Percentiles rank a stretch among this genome's conserved stretches.
These are phyloP conservation scores for Chrysocyon brachyurus DNA, from an alignment of 2,797 vertebrate species.

Conservation along the genomic window DNA sequence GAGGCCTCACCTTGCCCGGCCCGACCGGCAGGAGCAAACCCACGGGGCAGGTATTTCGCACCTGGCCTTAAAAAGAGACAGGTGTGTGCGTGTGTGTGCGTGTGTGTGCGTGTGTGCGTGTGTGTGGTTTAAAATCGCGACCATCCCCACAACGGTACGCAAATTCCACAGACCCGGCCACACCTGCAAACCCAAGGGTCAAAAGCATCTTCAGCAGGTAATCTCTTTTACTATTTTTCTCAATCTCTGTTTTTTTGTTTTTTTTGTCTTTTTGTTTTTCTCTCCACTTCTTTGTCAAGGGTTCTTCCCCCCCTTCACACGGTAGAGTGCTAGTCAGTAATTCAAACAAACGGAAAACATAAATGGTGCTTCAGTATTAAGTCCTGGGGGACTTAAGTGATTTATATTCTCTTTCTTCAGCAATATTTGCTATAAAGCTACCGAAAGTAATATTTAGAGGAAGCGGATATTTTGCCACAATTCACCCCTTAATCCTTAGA, in stretches of 20 bases:
- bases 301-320: neutral
- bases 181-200: neutral
- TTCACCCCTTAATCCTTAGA: conserved; percentile 79
- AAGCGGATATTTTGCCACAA: conserved; percentile 81
- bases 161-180: neutral
- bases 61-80: neutral
- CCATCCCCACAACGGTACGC: neutral
- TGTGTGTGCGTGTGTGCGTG: no score
- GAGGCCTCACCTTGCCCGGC: neutral
- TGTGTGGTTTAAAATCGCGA: neutral
- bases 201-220: neutral
- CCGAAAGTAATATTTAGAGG: conserved; percentile 82
- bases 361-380: conserved; percentile 78
- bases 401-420: conserved; percentile 82
- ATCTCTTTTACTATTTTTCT: conserved; percentile 47
- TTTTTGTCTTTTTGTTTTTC: neutral
- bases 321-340: conserved; percentile 72
- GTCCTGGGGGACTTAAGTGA: conserved; percentile 77
- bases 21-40: neutral
- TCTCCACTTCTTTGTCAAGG: conserved; percentile 45
- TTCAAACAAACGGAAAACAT: conserved; percentile 77
- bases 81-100: no score
- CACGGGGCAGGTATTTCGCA: neutral
- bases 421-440: conserved; percentile 80
- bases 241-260: neutral